Evolutionary conservation across 2,113 vertebrate genomes (phyloP).

Genomic region (Daubentonia madagascariensis): DNA sequence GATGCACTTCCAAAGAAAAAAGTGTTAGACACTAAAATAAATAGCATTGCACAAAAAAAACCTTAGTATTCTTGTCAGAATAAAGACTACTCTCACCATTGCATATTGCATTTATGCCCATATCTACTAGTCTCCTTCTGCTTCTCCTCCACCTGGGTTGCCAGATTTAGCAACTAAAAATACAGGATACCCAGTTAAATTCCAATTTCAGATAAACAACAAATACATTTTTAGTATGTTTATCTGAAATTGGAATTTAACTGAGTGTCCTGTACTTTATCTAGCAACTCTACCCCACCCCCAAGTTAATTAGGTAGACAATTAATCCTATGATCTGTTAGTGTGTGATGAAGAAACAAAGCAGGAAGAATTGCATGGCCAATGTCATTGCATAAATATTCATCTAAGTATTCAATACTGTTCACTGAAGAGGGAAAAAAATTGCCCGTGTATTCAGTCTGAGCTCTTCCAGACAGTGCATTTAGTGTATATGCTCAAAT

Average conservation of each 20-base stretch:
- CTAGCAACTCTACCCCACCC: neutral
- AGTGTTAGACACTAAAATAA: neutral
- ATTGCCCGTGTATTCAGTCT: neutral
- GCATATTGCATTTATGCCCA: neutral
- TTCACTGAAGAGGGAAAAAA: neutral
- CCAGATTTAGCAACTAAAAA: constrained; percentile 32
- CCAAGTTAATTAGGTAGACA: constrained; percentile 24
- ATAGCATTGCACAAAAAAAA: neutral
- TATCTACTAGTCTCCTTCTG: neutral
- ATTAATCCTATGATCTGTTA: constrained; percentile 27
- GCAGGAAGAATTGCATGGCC: neutral
- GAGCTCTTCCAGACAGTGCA: neutral
- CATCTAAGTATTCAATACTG: neutral
- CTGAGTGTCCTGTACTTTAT: neutral
- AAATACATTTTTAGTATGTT: neutral
- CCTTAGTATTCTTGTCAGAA: neutral
- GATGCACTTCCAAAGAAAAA: constrained; percentile 19
- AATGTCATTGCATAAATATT: constrained; percentile 31
- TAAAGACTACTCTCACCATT: neutral
- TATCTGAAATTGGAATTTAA: constrained; percentile 44
- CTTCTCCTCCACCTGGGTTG: neutral
- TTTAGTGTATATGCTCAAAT: neutral
- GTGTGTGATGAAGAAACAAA: neutral
- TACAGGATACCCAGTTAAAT: constrained; percentile 3
- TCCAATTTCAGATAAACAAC: constrained; percentile 31